Percentiles rank a stretch among this genome's conserved stretches.
Evolutionary conservation across 2,113 vertebrate genomes (phyloP).

Genomic region (Globicephala melas): DNA sequence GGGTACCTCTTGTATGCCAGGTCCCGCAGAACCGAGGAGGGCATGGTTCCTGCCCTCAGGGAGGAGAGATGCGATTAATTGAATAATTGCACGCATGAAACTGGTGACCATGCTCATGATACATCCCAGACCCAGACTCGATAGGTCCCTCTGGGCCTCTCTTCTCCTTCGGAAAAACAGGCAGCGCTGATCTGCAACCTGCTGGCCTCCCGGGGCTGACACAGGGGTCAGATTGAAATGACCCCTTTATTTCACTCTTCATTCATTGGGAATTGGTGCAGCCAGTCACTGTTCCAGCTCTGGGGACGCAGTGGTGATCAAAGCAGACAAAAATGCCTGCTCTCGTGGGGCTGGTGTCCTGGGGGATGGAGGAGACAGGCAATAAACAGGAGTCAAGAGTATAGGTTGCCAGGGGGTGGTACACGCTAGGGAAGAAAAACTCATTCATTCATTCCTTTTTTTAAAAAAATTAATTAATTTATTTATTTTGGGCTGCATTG

Average conservation of each 20-base stretch:
- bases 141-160: background rate
- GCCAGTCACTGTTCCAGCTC: background rate
- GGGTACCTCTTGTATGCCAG: background rate
- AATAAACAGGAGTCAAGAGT: background rate
- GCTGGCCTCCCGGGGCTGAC: background rate
- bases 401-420: background rate
- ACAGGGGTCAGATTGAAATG: rapidly evolving
- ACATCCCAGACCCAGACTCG: background rate
- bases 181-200: background rate
- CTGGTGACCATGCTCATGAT: background rate
- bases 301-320: background rate
- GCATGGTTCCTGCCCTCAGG: background rate
- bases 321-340: background rate
- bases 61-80: background rate
- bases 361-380: background rate
- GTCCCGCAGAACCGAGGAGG: background rate
- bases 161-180: background rate
- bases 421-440: background rate
- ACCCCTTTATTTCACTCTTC: background rate
- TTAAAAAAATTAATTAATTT: no score
- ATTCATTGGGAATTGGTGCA: background rate
- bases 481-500: background rate
- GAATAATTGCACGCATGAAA: background rate
- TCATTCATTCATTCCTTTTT: background rate
- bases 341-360: background rate